Evolutionary conservation across 2,113 vertebrate species (phyloP), one percentile per base, ranked within the genome.

Genomic region (Solea senegalensis): DNA sequence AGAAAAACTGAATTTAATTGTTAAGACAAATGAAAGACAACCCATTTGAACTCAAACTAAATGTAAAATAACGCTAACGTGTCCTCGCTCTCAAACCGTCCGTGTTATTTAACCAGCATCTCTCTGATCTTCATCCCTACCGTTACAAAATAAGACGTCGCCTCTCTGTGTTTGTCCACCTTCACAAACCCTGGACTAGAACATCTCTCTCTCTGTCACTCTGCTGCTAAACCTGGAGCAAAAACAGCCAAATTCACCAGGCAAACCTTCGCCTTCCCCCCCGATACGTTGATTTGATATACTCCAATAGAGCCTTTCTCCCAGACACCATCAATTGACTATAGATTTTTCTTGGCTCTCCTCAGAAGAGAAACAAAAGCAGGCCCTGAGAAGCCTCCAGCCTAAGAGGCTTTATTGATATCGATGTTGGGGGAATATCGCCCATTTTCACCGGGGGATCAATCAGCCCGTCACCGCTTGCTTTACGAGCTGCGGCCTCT

Each of bases 241-340:
- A 92, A 91, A 92, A 88, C 88, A 89, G 85, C 89, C 89, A 91
- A 92, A 92, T 92, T 94, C 91, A 89, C 89, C 86, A 88, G 76
- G 88, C 90, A 91, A 92, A 92, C 92, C 91, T 90, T 90, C 80
- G 81, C 85, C 81, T 87, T 6, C 34, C 34, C 81, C 90, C 54
- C 88, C 90, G 48, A 92, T 93, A 91, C 85, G 87, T 88, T 92
- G 92, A 93, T 93, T 93, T 94, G 92, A 94, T 94, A 91, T 92
- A 93, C 92, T 93, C 90, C 92, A 91, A 94, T 92, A 93, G 90
- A 92, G 90, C 91, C 90, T 91, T 92, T 93, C 90, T 92, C 87
- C 89, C 91, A 93, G 92, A 93, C 92, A 89, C 89, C 94, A 93
- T 94, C 93, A 94, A 94, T 94, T 93, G 93, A 91, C 89, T 92